A percentile compares a stretch with the other conserved stretches of the same genome.
Evolutionary conservation across 2,797 vertebrate genomes (phyloP).

Genomic region (Schizopygopsis pylzovi): DNA sequence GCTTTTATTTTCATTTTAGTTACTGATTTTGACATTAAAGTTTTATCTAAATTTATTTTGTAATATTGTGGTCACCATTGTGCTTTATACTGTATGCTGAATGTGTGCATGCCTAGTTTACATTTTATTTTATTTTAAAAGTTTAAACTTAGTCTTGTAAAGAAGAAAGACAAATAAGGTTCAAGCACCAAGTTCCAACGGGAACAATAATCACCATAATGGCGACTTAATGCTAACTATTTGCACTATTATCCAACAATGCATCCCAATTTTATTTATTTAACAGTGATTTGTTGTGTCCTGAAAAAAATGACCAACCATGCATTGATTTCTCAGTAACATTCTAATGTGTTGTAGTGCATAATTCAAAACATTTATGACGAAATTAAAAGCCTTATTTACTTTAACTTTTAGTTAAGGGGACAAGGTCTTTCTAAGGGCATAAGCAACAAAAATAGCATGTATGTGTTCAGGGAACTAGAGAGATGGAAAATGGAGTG

Average conservation of each 20-base stretch:
- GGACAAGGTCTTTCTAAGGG: conserved; percentile 13
- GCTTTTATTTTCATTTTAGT: background rate
- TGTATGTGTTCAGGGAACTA: conserved; percentile 20
- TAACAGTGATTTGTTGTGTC: background rate
- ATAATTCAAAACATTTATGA: background rate
- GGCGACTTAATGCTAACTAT: background rate
- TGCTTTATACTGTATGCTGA: background rate
- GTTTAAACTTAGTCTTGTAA: background rate
- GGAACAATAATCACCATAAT: background rate
- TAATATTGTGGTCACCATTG: background rate
- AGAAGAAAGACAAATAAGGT: background rate
- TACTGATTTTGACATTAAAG: background rate
- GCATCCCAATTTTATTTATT: background rate
- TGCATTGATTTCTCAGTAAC: background rate
- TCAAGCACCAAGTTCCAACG: background rate
- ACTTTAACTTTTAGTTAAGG: background rate
- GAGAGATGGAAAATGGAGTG: conserved; percentile 35
- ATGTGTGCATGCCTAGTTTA: background rate
- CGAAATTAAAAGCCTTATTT: background rate
- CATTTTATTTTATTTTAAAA: background rate
- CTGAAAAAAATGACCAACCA: background rate
- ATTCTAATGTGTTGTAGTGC: background rate
- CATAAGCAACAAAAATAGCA: conserved; percentile 32
- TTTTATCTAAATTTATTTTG: background rate
- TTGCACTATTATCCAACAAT: background rate